These are phyloP conservation scores for Sebastes minor DNA, from an alignment of 2,797 vertebrate species.

Conservation along the genomic window DNA sequence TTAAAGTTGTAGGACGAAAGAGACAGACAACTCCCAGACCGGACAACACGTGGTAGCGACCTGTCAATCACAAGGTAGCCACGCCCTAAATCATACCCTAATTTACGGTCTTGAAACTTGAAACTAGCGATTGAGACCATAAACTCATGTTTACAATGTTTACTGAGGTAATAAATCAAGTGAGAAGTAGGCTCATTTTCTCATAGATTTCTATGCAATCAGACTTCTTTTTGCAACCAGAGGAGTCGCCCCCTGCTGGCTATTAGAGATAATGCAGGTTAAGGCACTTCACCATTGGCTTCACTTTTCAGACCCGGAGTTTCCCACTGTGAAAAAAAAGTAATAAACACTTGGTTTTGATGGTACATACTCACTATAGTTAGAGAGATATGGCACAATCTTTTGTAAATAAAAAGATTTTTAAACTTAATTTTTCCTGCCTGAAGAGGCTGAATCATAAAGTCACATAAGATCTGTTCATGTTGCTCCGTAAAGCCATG, in stretches of 20 bases:
- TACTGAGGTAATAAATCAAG: too few species aligned
- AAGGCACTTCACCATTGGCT: background rate
- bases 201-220: background rate
- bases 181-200: too few species aligned
- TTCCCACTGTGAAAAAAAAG: accelerated
- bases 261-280: accelerated
- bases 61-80: background rate
- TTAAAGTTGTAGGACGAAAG: too few species aligned
- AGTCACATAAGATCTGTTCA: background rate
- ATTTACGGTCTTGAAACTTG: background rate
- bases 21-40: too few species aligned
- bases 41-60: background rate
- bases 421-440: background rate
- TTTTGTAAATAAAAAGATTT: background rate
- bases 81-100: background rate
- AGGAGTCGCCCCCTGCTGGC: background rate
- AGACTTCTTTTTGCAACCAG: background rate
- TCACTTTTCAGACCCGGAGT: background rate
- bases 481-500: background rate
- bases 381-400: background rate
- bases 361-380: background rate
- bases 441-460: background rate
- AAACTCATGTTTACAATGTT: background rate
- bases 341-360: background rate
- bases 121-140: background rate